These are phyloP conservation scores for Pristionchus mayeri DNA, from an alignment of 2,888 invertebrate species.

Conservation along the genomic window DNA sequence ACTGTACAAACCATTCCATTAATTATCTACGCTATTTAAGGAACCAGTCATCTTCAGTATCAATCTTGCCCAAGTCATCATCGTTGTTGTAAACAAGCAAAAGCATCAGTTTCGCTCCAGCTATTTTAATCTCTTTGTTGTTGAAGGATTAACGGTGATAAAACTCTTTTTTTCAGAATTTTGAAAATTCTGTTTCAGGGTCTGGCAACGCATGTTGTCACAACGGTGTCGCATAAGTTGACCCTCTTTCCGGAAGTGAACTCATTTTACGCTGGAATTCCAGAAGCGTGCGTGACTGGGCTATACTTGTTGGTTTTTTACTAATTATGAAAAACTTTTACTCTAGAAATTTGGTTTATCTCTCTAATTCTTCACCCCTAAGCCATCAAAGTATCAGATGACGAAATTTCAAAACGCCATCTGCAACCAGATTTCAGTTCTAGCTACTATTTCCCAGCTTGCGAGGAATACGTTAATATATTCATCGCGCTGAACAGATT, in stretches of 20 bases:
- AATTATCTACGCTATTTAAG: not conserved
- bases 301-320: slow-evolving; percentile 6
- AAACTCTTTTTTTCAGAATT: not conserved
- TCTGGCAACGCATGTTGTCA: not conserved
- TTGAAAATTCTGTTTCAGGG: not conserved
- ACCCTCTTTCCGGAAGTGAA: not conserved
- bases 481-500: slow-evolving; percentile 30
- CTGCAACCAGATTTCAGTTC: not conserved
- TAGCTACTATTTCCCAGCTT: not conserved
- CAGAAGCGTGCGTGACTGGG: not conserved
- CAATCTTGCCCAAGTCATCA: not conserved
- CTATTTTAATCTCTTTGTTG: not conserved
- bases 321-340: no score
- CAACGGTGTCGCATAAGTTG: not conserved
- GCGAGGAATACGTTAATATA: not conserved
- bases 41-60: not conserved
- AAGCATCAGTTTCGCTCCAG: slow-evolving; percentile 1
- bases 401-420: not conserved
- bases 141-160: not conserved
- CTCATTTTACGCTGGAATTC: not conserved
- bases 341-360: not conserved
- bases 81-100: not conserved
- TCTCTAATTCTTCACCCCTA: not conserved
- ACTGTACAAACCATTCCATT: no score
- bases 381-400: not conserved